Conservation (phyloP, 2,888 invertebrate genomes). For the Ophion ellenae region DNA sequence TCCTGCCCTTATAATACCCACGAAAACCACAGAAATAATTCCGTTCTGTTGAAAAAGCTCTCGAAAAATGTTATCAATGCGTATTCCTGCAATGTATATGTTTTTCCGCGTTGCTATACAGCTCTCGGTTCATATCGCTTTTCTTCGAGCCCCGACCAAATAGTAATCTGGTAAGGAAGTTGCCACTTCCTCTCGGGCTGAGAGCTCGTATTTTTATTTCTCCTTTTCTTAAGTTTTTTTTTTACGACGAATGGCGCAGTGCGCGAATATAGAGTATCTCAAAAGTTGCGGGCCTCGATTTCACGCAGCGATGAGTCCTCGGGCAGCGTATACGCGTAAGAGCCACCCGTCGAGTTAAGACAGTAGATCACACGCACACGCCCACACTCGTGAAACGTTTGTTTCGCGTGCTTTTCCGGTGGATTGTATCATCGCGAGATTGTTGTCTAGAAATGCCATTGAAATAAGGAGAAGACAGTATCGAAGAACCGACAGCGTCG, state of each 20-base stretch:
- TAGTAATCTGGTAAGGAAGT: conserved; percentile 62
- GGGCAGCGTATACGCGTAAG: background rate
- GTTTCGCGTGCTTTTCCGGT: background rate
- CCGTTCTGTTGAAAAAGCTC: background rate
- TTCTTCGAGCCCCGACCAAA: conserved; percentile 37
- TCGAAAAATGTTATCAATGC: background rate
- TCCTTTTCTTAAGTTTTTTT: background rate
- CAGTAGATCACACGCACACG: background rate
- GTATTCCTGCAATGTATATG: conserved; percentile 20
- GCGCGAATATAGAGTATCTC: conserved; percentile 28
- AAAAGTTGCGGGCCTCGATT: conserved; percentile 52
- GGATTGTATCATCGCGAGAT: background rate
- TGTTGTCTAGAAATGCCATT: background rate
- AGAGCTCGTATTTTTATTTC: conserved; percentile 14
- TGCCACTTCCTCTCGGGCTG: conserved; percentile 47
- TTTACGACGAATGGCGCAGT: background rate
- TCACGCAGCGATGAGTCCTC: conserved; percentile 53
- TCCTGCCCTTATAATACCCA: background rate
- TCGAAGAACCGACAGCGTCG: background rate
- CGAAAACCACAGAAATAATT: conserved; percentile 14
- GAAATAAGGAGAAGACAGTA: background rate
- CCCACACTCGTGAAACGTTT: background rate
- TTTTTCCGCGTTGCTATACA: conserved; percentile 36
- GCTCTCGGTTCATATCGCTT: conserved; percentile 38
- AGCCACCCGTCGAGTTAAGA: background rate